These are phyloP conservation scores for Morone saxatilis DNA, from an alignment of 2,113 vertebrate genomes.

Conservation along the genomic window DNA sequence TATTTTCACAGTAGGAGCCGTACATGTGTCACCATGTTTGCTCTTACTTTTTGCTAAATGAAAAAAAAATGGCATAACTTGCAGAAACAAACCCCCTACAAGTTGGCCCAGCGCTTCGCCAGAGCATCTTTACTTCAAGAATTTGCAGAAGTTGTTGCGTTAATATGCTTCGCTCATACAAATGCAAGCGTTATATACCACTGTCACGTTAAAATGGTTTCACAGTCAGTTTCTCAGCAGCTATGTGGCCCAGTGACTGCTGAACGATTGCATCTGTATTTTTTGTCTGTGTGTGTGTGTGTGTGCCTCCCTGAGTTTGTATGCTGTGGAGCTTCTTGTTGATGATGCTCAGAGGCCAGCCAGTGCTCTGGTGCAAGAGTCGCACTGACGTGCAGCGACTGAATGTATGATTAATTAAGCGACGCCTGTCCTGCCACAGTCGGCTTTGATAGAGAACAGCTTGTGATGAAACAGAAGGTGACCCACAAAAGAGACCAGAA, in stretches of 20 bases:
- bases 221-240: conserved; percentile 1
- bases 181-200: not conserved
- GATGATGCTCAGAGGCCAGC: conserved; percentile 41
- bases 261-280: not conserved
- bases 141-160: not conserved
- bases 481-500: conserved; percentile 67
- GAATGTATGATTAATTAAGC: conserved; percentile 79
- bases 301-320: conserved; percentile 22
- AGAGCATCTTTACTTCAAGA: not conserved
- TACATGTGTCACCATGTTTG: not conserved
- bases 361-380: conserved; percentile 36
- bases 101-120: not conserved
- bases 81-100: too few relatives aligned
- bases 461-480: conserved; percentile 76
- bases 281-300: conserved; percentile 2
- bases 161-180: not conserved
- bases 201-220: not conserved
- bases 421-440: conserved; percentile 56
- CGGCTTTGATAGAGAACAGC: conserved; percentile 69
- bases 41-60: not conserved
- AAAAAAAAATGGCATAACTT: too few relatives aligned
- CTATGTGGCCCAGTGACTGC: not conserved
- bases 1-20: too few relatives aligned
- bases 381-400: conserved; percentile 52
- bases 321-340: conserved; percentile 20